Evolutionary conservation across 1,140 invertebrate genomes (phyloP), one percentile per base, ranked within the genome.

Genomic region (Stenopsyche tienmushanensis): DNA sequence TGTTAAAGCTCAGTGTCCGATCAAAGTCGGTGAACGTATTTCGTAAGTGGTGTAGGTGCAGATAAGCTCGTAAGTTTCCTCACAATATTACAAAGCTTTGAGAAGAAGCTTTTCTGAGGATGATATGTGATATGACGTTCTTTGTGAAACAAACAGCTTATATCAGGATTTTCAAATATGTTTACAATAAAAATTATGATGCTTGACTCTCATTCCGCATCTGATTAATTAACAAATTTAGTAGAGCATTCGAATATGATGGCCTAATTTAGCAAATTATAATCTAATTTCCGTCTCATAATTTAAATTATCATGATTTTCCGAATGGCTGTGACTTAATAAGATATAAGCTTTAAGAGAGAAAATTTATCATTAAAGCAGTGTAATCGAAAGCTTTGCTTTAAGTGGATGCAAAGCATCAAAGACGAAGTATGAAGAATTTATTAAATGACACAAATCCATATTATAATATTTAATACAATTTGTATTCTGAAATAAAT

Each of bases 51-150:
- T 60, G 41, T 24, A 15, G 44, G 42, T 8, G 25, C 1, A 60
- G 57, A 60, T 60, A 60, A 60, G 57, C 15, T 24, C 24, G 41
- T 47, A 57, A 60, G 42, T 60, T 60, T 60, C 17, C 57, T 60
- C 44, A 60, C 57, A 47, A 60, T 44, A 60, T 60, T 60, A 60
- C 21, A 26, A 17, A 45, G 24, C 24, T 29, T 25, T 21, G 23
- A 60, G 42, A 60, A 47, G 44, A 44, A 60, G 42, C 41, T 47
- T 60, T 60, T 24, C 42, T 47, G 57, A 47, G 42, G 45, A 49
- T 47, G 57, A 60, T 60, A 60, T 60, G 57, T 29, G 42, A 60
- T 47, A 45, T 47, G 57, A 60, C 57, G 26, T 60, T 23, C 47
- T 60, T 24, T n/a, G 10, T n/a, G 17, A 53, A n/a, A 10, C n/a